Evolutionary conservation across 2,888 invertebrate species (phyloP).

Genomic region (Callinectes sapidus): DNA sequence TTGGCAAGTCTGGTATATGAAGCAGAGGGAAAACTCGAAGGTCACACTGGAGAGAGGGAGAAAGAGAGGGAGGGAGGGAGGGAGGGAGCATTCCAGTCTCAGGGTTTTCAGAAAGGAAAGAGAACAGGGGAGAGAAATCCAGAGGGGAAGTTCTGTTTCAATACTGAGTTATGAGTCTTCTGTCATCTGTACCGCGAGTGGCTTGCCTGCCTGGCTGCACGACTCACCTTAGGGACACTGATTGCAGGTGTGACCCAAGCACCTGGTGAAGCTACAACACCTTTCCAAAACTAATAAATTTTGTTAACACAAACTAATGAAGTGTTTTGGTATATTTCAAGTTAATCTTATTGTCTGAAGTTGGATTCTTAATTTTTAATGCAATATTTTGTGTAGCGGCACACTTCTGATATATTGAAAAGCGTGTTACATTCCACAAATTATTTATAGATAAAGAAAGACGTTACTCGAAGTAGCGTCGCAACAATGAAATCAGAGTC

Average conservation of each 20-base stretch:
- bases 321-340: background rate
- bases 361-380: background rate
- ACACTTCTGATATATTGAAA: background rate
- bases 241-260: background rate
- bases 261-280: background rate
- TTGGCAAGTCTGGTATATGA: background rate
- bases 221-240: background rate
- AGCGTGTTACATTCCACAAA: background rate
- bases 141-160: background rate
- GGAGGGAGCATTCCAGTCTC: background rate
- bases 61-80: background rate
- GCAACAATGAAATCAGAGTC: background rate
- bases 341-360: no score
- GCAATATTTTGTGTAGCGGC: background rate
- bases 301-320: background rate
- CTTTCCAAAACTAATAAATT: background rate
- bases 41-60: background rate
- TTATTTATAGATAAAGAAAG: background rate
- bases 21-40: background rate
- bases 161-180: background rate
- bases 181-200: slow-evolving; percentile 1
- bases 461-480: background rate
- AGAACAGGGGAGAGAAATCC: background rate
- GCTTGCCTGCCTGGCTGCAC: background rate
- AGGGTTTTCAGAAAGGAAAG: background rate